A percentile compares a stretch with the other conserved stretches of the same genome.
Conservation (phyloP, 2,888 invertebrate species). For the Tigriopus californicus region DNA sequence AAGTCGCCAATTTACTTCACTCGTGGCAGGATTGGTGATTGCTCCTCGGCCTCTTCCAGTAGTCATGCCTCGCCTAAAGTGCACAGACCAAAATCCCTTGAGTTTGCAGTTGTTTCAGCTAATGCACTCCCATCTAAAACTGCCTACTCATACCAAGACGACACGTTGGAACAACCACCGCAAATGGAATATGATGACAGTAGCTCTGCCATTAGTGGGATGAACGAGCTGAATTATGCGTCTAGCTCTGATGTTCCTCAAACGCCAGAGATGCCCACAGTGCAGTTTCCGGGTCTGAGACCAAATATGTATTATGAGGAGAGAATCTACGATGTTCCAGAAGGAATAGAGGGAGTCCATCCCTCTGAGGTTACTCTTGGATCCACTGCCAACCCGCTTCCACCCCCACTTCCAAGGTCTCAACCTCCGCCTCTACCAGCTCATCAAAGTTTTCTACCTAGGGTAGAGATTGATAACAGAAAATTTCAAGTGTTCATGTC, state of each 20-base stretch:
- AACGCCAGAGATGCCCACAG: conserved; percentile 5
- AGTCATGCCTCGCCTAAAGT: conserved; percentile 9
- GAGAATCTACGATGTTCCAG: conserved; percentile 14
- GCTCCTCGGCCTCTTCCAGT: conserved; percentile 7
- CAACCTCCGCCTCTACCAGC: neutral
- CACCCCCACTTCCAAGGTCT: conserved; percentile 3
- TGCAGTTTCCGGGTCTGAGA: neutral
- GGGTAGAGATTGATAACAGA: neutral
- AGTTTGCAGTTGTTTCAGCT: conserved; percentile 4
- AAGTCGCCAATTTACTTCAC: neutral
- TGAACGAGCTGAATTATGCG: conserved; percentile 4
- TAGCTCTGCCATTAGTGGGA: conserved; percentile 10
- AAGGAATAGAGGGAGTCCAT: conserved; percentile 12
- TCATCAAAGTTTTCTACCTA: neutral
- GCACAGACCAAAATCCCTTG: conserved; percentile 5
- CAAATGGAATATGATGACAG: conserved; percentile 3
- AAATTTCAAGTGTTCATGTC: neutral
- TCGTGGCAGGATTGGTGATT: neutral
- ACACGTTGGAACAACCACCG: neutral
- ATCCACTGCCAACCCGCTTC: neutral
- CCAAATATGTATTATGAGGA: neutral
- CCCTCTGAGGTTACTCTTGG: neutral
- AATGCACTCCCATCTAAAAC: neutral
- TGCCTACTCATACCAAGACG: neutral
- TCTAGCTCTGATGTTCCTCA: conserved; percentile 14